Conservation (phyloP, 1,140 invertebrate genomes). For the Orius insidiosus region DNA sequence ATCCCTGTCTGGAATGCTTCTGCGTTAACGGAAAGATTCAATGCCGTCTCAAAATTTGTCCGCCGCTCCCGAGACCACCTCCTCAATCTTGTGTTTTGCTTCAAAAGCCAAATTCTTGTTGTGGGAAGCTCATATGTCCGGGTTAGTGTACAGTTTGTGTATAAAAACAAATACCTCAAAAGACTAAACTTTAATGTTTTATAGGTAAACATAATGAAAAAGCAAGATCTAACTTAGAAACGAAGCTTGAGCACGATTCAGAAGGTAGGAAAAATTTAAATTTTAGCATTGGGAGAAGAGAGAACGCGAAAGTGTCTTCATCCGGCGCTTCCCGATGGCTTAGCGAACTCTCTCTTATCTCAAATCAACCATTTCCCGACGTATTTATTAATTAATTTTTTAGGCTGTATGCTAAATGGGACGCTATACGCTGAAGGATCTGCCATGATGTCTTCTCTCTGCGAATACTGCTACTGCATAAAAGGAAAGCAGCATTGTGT, state of each 20-base stretch:
- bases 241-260: too few relatives aligned
- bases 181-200: too few relatives aligned
- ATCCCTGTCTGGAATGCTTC: slow-evolving; percentile 59
- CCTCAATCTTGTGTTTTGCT: slow-evolving; percentile 49
- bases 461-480: slow-evolving; percentile 79
- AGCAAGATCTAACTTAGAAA: too few relatives aligned
- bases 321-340: too few relatives aligned
- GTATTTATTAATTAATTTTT: neutral
- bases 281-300: too few relatives aligned
- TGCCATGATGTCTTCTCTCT: slow-evolving; percentile 58
- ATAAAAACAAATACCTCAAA: too few relatives aligned
- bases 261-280: too few relatives aligned
- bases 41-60: slow-evolving; percentile 58
- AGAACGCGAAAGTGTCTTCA: too few relatives aligned
- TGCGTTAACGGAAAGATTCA: slow-evolving; percentile 50
- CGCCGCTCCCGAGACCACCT: slow-evolving; percentile 49
- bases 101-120: slow-evolving; percentile 47
- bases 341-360: too few relatives aligned
- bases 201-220: too few relatives aligned
- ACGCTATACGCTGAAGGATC: slow-evolving; percentile 65
- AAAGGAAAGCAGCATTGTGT: slow-evolving; percentile 57
- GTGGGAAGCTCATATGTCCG: slow-evolving; percentile 49
- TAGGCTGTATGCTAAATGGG: slow-evolving; percentile 55
- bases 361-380: too few relatives aligned
- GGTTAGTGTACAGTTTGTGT: neutral